A percentile compares a stretch with the other conserved stretches of the same genome.
These are phyloP conservation scores for Rhinogobius similis DNA, from an alignment of 2,113 vertebrate genomes.

Conservation along the genomic window DNA sequence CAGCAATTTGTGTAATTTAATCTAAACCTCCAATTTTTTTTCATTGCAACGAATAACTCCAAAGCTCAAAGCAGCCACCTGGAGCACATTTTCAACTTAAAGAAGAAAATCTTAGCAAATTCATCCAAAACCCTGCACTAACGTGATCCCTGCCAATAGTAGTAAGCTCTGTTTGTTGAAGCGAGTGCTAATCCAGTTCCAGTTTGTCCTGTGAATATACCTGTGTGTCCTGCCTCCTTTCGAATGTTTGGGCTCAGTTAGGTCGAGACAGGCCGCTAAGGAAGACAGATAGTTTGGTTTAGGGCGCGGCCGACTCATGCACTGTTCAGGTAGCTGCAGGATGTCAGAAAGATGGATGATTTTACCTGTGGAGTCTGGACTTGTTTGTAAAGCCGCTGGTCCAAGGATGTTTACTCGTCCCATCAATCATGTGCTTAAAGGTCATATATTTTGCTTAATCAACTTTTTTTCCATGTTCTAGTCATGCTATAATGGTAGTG, in stretches of 20 bases:
- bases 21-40: too few species aligned
- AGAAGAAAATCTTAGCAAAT: too few species aligned
- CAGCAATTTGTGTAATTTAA: too few species aligned
- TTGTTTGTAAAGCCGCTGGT: conserved; percentile 61
- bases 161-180: not conserved
- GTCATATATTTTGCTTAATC: not conserved
- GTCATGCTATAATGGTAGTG: not conserved
- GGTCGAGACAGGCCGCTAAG: conserved; percentile 38
- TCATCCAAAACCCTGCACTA: too few species aligned
- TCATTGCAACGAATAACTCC: too few species aligned
- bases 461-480: not conserved
- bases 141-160: too few species aligned
- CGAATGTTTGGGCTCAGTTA: conserved; percentile 26
- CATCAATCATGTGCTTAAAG: conserved; percentile 66
- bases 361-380: conserved; percentile 43
- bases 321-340: conserved; percentile 57
- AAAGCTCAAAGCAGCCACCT: too few species aligned
- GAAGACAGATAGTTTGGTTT: conserved; percentile 22
- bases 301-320: conserved; percentile 42
- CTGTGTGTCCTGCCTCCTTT: conserved; percentile 13
- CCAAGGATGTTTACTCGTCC: conserved; percentile 65
- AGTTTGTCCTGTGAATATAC: conserved; percentile 13
- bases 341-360: conserved; percentile 61
- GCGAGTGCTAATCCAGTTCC: conserved; percentile 10
- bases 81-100: too few species aligned